Evolutionary conservation across 2,113 vertebrate genomes (phyloP).

Genomic region (Thalassoma bifasciatum): DNA sequence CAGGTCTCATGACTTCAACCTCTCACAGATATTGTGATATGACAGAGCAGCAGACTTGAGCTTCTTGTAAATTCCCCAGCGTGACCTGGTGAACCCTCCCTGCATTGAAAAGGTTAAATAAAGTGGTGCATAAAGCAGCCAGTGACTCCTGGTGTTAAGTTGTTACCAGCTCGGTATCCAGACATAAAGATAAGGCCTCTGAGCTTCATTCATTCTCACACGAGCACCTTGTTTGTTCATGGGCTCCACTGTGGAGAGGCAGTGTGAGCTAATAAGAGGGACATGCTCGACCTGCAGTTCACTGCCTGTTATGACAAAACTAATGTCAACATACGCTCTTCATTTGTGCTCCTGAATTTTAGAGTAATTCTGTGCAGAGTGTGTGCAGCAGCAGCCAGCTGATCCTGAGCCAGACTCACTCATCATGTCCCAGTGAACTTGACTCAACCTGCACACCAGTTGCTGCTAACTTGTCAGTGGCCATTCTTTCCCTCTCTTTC

Average conservation of each 20-base stretch:
- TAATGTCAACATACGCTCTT: slow-evolving; percentile 13
- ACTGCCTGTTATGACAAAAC: slow-evolving; percentile 12
- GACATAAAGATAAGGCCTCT: slow-evolving; percentile 22
- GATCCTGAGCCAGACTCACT: slow-evolving; percentile 7
- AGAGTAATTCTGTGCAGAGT: neutral
- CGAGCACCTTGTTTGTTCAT: slow-evolving; percentile 33
- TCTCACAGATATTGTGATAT: neutral
- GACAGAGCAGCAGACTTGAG: neutral
- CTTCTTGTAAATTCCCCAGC: neutral
- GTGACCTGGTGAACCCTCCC: neutral
- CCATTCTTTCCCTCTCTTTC: slow-evolving; percentile 36
- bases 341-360: neutral
- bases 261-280: slow-evolving; percentile 7
- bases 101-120: too few species aligned
- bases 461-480: slow-evolving; percentile 1
- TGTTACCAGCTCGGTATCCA: slow-evolving; percentile 2
- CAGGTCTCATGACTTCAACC: neutral
- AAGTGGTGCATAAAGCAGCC: neutral
- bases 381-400: slow-evolving; percentile 15
- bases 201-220: slow-evolving; percentile 22
- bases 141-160: neutral
- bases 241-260: slow-evolving; percentile 11
- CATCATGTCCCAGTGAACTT: slow-evolving; percentile 22
- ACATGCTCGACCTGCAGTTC: slow-evolving; percentile 14
- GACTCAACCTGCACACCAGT: slow-evolving; percentile 27